phyloP scores from a whole-genome alignment of 2,797 vertebrate species.

The Odontamblyopus rebecca region DNA sequence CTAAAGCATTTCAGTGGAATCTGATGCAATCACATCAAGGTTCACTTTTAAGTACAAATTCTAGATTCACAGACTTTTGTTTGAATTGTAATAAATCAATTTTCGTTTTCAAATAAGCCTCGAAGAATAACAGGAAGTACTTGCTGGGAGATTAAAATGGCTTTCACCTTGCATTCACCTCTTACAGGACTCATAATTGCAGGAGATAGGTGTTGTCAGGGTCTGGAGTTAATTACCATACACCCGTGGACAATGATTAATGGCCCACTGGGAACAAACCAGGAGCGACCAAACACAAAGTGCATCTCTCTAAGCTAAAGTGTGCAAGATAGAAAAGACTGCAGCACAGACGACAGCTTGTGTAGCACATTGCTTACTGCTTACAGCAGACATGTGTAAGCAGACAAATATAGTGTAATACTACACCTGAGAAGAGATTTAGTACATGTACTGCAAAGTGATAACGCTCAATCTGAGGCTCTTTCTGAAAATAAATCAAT shows the following conservation, averaged over 20 bases:
- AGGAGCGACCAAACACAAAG: slow-evolving; percentile 52
- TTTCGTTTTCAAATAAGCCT: slow-evolving; percentile 43
- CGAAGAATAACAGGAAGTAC: slow-evolving; percentile 51
- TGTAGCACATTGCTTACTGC: slow-evolving; percentile 20
- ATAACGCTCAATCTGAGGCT: background rate
- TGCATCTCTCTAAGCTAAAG: slow-evolving; percentile 27
- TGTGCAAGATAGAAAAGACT: background rate
- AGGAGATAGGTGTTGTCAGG: slow-evolving; percentile 61
- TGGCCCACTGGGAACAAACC: slow-evolving; percentile 66
- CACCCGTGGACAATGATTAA: slow-evolving; percentile 76
- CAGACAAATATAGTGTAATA: background rate
- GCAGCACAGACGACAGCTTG: slow-evolving; percentile 22
- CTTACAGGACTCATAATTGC: slow-evolving; percentile 77
- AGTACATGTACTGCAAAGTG: background rate
- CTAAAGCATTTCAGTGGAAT: too few relatives aligned
- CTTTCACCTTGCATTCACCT: slow-evolving; percentile 75
- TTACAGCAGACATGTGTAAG: background rate
- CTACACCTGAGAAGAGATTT: background rate
- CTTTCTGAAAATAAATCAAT: background rate
- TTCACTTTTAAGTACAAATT: too few relatives aligned
- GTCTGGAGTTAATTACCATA: slow-evolving; percentile 72
- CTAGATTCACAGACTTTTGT: too few relatives aligned
- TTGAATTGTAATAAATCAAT: slow-evolving; percentile 12
- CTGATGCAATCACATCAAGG: too few relatives aligned
- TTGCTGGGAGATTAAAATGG: slow-evolving; percentile 69